Conservation (phyloP, 2,888 invertebrate species). For the Linnaemya tessellans region DNA sequence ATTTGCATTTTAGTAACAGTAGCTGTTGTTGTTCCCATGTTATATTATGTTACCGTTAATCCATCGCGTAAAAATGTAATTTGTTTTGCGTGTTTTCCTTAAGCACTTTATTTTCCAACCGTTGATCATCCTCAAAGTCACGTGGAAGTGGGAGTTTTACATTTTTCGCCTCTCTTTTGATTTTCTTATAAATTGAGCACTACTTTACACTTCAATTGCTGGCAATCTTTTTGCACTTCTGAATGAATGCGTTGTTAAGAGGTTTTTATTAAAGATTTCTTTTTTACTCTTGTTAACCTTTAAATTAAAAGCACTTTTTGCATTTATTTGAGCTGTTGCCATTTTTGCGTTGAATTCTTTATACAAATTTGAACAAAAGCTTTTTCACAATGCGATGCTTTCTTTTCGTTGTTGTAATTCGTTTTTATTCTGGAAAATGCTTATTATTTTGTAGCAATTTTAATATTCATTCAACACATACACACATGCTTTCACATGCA, state of each 20-base stretch:
- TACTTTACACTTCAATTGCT: slow-evolving; percentile 37
- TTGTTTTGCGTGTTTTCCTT: slow-evolving; percentile 57
- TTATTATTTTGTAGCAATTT: too few relatives aligned
- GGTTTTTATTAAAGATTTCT: slow-evolving; percentile 15
- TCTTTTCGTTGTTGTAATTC: too few relatives aligned
- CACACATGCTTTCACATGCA: too few relatives aligned
- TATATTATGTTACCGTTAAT: slow-evolving; percentile 59
- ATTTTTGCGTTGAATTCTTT: too few relatives aligned
- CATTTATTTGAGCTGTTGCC: slow-evolving; percentile 9
- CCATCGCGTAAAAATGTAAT: slow-evolving; percentile 58
- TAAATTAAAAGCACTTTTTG: slow-evolving; percentile 9
- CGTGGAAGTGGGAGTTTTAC: slow-evolving; percentile 24
- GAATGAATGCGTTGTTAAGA: slow-evolving; percentile 15
- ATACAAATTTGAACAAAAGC: too few relatives aligned
- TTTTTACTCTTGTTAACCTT: not conserved
- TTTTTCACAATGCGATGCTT: too few relatives aligned
- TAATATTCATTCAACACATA: not conserved
- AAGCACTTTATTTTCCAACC: not conserved
- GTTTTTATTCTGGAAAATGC: too few relatives aligned
- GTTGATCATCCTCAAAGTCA: slow-evolving; percentile 27
- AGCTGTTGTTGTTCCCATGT: slow-evolving; percentile 34
- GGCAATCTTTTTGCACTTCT: slow-evolving; percentile 2
- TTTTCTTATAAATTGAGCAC: slow-evolving; percentile 43
- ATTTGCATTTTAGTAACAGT: not conserved
- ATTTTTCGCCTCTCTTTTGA: slow-evolving; percentile 1